phyloP scores from a whole-genome alignment of 2,113 vertebrate species.

The Parus major region DNA sequence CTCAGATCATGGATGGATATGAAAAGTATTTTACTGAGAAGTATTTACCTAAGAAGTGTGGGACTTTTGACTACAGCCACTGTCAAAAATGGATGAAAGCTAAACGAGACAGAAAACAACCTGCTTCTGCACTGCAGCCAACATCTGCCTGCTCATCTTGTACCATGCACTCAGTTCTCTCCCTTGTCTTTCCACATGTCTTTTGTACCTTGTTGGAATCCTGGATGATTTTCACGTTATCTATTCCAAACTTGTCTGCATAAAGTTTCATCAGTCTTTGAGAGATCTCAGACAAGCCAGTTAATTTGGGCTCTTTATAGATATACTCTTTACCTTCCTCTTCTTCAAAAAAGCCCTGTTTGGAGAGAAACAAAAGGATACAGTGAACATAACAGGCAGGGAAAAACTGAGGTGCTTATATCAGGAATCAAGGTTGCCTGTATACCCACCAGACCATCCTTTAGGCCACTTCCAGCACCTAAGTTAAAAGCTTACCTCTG shows the following conservation, averaged over 20 bases:
- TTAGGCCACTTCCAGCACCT: neutral
- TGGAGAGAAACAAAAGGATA: conserved; percentile 36
- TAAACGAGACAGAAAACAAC: neutral
- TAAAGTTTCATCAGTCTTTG: conserved; percentile 96
- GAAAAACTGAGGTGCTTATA: neutral
- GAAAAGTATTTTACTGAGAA: neutral
- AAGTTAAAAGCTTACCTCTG: neutral
- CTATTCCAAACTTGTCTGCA: conserved; percentile 96
- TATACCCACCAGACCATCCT: neutral
- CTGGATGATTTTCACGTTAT: conserved; percentile 98
- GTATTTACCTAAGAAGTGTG: neutral
- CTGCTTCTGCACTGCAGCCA: neutral
- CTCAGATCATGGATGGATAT: neutral
- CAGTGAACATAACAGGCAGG: neutral
- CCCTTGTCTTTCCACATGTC: fast-evolving
- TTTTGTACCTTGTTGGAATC: conserved; percentile 93
- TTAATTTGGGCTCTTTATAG: conserved; percentile 98
- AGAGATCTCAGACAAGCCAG: conserved; percentile 96
- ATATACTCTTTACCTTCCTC: conserved; percentile 99
- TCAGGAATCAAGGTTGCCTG: neutral
- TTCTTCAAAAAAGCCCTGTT: conserved; percentile 96
- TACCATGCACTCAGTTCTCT: neutral
- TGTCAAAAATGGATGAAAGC: neutral
- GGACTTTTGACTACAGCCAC: neutral
- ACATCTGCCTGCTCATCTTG: neutral